Evolutionary conservation across 2,888 invertebrate species (phyloP), one percentile per base, ranked within the genome.

Genomic region (Gortyna flavago): DNA sequence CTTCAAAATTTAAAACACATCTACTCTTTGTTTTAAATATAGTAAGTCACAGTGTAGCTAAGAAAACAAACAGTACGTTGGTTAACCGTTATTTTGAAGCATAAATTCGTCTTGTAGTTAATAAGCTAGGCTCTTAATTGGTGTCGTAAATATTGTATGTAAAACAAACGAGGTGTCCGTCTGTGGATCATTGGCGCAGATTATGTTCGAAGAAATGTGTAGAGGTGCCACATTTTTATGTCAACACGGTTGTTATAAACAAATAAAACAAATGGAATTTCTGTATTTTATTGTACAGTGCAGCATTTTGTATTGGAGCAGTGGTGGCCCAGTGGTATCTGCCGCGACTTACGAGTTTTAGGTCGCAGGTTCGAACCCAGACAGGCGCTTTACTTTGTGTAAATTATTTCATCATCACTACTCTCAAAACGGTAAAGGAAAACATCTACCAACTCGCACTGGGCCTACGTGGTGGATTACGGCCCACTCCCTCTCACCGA

Each of bases 61-160:
- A 83, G 85, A 91, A 92, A 93, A 93, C 91, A 94, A 93, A 93
- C 93, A 91, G 79, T 68, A 77, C 77, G 82, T 83, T 85, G 88
- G 82, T 85, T 73, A 87, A 89, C 91, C 87, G 92, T 93, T 92
- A 93, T 91, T 92, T 92, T 88, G 89, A 79, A 85, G 75, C 91
- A 91, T 94, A 93, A 95, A 94, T 94, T 94, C 92, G 87, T 93
- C 91, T 91, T 86, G 89, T 92, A 92, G 94, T 95, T 95, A 95
- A 95, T 95, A 95, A 94, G 93, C 93, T 91, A 91, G 90, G 89
- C 91, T 90, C 90, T 91, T 95, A 95, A 95, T 95, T 95, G 94
- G 92, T 89, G 83, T 91, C 94, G 92, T 95, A 95, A 95, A 95
- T 94, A 94, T 92, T 90, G 92, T 91, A 93, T 93, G 91, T 94